phyloP scores from a whole-genome alignment of 2,113 vertebrate genomes.

The Nothobranchius furzeri region DNA sequence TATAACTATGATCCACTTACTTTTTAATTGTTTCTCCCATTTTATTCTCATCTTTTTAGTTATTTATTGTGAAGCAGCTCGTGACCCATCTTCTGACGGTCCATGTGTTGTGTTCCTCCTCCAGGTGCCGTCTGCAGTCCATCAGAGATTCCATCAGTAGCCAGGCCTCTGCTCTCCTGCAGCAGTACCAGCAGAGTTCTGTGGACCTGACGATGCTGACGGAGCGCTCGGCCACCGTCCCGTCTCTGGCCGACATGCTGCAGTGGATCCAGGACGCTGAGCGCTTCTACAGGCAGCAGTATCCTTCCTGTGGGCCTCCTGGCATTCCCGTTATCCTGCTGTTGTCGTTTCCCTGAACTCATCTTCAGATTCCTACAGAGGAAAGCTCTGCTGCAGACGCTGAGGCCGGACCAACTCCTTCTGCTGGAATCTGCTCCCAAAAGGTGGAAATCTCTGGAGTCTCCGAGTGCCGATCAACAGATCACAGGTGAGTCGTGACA shows the following conservation, averaged over 20 bases:
- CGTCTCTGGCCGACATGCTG: conserved; percentile 87
- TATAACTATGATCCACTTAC: too few relatives aligned
- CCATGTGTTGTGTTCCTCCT: background rate
- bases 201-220: conserved; percentile 64
- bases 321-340: background rate
- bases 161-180: conserved; percentile 69
- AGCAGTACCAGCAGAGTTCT: conserved; percentile 76
- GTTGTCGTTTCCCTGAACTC: conserved; percentile 43
- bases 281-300: conserved; percentile 83
- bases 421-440: conserved; percentile 77
- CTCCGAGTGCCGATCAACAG: conserved; percentile 55
- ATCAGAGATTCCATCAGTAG: conserved; percentile 78
- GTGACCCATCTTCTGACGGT: too few relatives aligned
- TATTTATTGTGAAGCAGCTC: too few relatives aligned
- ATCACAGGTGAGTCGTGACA: conserved; percentile 78
- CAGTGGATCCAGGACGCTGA: conserved; percentile 89
- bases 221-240: conserved; percentile 71
- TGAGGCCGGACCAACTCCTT: conserved; percentile 70
- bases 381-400: conserved; percentile 76
- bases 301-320: conserved; percentile 74
- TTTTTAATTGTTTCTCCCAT: too few relatives aligned
- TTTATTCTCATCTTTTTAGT: too few relatives aligned
- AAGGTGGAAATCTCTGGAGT: conserved; percentile 81
- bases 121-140: conserved; percentile 78
- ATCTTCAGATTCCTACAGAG: conserved; percentile 81